Conservation (phyloP, 2,888 invertebrate species). For the Eupithecia insigniata region DNA sequence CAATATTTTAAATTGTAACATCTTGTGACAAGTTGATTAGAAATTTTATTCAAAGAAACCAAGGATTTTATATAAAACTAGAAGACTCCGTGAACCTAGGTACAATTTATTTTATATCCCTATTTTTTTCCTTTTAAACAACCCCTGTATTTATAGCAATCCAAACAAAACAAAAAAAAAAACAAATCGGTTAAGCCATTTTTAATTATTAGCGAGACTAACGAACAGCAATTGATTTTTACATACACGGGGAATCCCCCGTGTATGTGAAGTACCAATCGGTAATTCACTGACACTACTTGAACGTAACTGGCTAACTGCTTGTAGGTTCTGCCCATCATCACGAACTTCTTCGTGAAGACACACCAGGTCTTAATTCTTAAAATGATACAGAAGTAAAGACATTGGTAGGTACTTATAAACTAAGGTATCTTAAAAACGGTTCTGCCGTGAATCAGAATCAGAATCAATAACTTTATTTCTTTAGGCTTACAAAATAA, state of each 20-base stretch:
- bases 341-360: too few relatives aligned
- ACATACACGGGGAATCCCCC: too few relatives aligned
- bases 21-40: slow-evolving; percentile 36
- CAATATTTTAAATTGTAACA: slow-evolving; percentile 51
- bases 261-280: too few relatives aligned
- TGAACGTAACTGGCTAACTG: too few relatives aligned
- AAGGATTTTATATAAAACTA: background rate
- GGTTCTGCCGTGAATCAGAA: too few relatives aligned
- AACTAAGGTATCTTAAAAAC: too few relatives aligned
- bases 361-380: too few relatives aligned
- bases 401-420: too few relatives aligned
- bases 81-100: background rate
- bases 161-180: background rate
- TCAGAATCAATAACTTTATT: too few relatives aligned
- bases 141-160: background rate
- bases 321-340: background rate
- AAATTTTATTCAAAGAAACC: slow-evolving; percentile 13
- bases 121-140: background rate
- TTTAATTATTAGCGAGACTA: background rate
- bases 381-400: too few relatives aligned
- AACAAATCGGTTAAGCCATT: background rate
- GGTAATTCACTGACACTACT: background rate
- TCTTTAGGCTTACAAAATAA: too few relatives aligned
- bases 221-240: background rate
- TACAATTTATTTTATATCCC: background rate